Percentiles rank a stretch among this genome's conserved stretches.
phyloP scores from a whole-genome alignment of 2,113 vertebrate genomes.

The Etheostoma cragini region DNA sequence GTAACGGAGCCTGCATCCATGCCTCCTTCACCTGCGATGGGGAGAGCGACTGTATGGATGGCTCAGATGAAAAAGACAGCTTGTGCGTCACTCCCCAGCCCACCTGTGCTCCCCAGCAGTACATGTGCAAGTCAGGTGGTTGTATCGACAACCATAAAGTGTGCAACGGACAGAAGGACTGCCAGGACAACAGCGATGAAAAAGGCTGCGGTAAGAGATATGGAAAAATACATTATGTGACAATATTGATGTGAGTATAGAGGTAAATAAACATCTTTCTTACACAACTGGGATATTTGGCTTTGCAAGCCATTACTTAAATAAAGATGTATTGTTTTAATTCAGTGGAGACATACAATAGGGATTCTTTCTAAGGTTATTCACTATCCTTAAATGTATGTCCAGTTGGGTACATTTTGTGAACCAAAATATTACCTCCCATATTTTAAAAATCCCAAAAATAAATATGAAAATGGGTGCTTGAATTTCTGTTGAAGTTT shows the following conservation, averaged over 20 bases:
- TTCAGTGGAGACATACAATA: not conserved
- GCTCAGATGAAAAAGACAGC: conserved; percentile 77
- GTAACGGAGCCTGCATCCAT: conserved; percentile 76
- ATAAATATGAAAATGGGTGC: too few species aligned
- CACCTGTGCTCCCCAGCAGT: conserved; percentile 88
- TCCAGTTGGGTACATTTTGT: not conserved
- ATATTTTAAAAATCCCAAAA: too few species aligned
- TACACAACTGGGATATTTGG: not conserved
- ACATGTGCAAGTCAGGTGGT: conserved; percentile 90
- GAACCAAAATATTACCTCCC: not conserved
- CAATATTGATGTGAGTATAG: not conserved
- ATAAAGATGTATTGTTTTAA: not conserved
- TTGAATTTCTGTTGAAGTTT: too few species aligned
- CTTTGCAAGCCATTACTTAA: not conserved
- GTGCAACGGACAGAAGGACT: conserved; percentile 91
- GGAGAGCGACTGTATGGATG: conserved; percentile 76
- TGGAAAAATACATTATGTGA: not conserved
- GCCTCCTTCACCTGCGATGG: conserved; percentile 72
- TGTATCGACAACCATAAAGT: conserved; percentile 89
- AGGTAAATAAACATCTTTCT: not conserved
- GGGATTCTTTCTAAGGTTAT: not conserved
- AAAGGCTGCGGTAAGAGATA: conserved; percentile 90
- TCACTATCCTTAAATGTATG: not conserved
- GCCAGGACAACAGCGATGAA: conserved; percentile 92
- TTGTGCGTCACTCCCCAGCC: conserved; percentile 71